phyloP scores from a whole-genome alignment of 2,797 vertebrate genomes.

The Podarcis lilfordi region DNA sequence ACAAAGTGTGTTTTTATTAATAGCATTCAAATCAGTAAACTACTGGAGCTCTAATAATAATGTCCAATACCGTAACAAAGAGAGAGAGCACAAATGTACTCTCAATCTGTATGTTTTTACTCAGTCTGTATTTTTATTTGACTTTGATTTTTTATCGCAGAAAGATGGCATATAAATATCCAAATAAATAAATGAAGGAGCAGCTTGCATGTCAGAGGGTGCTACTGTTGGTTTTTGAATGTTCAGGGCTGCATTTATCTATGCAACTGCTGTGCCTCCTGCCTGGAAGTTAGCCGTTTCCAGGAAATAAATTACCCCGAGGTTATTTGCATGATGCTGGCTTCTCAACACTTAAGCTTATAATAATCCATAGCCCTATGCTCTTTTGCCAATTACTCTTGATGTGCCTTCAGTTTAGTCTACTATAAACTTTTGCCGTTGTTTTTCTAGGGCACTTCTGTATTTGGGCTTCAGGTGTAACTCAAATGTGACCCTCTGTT shows the following conservation, averaged over 20 bases:
- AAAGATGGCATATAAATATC: neutral
- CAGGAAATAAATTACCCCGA: slow-evolving; percentile 55
- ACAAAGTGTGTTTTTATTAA: neutral
- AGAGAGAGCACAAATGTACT: neutral
- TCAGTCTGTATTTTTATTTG: slow-evolving; percentile 6
- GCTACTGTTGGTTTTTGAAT: slow-evolving; percentile 47
- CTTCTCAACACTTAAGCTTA: slow-evolving; percentile 62
- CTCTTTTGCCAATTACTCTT: slow-evolving; percentile 66
- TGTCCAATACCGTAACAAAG: neutral
- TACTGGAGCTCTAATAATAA: neutral
- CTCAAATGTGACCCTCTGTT: neutral
- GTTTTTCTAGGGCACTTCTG: neutral
- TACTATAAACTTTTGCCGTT: slow-evolving; percentile 44
- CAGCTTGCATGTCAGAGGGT: slow-evolving; percentile 10
- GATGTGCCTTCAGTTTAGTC: slow-evolving; percentile 54
- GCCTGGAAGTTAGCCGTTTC: slow-evolving; percentile 55
- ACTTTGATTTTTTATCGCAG: neutral
- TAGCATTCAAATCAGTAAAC: neutral
- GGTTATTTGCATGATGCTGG: slow-evolving; percentile 57
- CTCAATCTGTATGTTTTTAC: neutral
- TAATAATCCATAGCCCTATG: slow-evolving; percentile 67
- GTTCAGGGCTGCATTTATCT: slow-evolving; percentile 57
- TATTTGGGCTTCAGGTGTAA: neutral
- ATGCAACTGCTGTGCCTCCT: slow-evolving; percentile 41
- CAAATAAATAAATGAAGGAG: neutral